phyloP scores from a whole-genome alignment of 2,797 vertebrate species.

The Scarus forsteni region DNA sequence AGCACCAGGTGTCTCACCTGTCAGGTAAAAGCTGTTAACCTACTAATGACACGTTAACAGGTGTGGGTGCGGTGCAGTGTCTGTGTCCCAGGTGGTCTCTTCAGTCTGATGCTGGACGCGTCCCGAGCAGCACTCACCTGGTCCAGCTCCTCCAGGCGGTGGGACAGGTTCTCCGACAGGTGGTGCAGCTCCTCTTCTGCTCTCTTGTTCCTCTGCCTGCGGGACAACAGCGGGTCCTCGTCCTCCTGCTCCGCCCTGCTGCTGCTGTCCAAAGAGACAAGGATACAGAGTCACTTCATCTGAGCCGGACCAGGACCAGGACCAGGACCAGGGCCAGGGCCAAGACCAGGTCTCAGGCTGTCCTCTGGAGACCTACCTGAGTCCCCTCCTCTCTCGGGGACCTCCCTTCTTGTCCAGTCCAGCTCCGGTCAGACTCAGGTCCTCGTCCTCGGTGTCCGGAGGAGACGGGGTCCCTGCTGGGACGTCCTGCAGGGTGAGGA shows the following conservation, averaged over 20 bases:
- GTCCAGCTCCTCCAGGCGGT: conserved; percentile 88
- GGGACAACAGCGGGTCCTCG: conserved; percentile 72
- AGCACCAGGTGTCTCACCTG: too few species aligned
- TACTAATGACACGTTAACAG: too few species aligned
- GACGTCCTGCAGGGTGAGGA: conserved; percentile 73
- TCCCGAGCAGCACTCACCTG: conserved; percentile 72
- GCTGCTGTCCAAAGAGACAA: conserved; percentile 16
- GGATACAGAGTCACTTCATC: not conserved
- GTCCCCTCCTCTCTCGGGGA: conserved; percentile 15
- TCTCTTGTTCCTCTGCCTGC: conserved; percentile 78
- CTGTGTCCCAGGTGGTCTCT: too few species aligned
- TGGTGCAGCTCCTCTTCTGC: conserved; percentile 87
- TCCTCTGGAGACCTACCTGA: conserved; percentile 45
- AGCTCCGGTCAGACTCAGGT: conserved; percentile 7
- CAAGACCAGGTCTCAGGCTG: not conserved
- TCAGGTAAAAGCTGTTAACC: too few species aligned
- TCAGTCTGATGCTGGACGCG: too few species aligned
- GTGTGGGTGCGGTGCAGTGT: too few species aligned
- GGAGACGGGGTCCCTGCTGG: conserved; percentile 34
- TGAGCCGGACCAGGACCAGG: too few species aligned
- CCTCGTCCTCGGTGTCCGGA: conserved; percentile 63
- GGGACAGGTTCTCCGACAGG: conserved; percentile 89
- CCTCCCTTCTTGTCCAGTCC: conserved; percentile 12
- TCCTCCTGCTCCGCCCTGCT: conserved; percentile 35
- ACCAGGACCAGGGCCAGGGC: too few species aligned